Conservation (phyloP, 2,888 invertebrate species). For the Eristalis arbustorum region DNA sequence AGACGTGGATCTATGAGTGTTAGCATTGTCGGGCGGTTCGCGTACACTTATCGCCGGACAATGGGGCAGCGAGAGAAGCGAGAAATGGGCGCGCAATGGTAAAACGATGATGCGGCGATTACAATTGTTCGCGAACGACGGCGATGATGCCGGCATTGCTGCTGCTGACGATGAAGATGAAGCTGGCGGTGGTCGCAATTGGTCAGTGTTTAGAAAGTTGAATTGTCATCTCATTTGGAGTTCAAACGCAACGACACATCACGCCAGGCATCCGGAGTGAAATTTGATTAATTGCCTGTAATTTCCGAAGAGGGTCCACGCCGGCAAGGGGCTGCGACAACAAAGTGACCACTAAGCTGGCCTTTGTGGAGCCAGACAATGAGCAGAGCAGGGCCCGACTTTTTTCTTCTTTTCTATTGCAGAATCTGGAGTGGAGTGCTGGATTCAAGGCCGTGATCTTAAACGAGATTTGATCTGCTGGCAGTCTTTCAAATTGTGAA, state of each 20-base stretch:
- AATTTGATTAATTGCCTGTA: slow-evolving; percentile 9
- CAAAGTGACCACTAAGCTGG: neutral
- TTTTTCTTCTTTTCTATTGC: neutral
- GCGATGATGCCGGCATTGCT: neutral
- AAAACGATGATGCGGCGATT: slow-evolving; percentile 43
- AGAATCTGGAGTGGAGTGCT: neutral
- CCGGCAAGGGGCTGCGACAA: neutral
- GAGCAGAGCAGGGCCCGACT: neutral
- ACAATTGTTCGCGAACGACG: neutral
- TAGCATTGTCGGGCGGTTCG: slow-evolving; percentile 14
- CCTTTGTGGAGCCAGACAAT: neutral
- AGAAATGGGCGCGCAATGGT: slow-evolving; percentile 33
- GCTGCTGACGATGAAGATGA: neutral
- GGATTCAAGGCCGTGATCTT: slow-evolving; percentile 31
- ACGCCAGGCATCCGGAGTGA: slow-evolving; percentile 19
- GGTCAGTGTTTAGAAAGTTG: slow-evolving; percentile 51
- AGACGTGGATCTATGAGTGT: slow-evolving; percentile 25
- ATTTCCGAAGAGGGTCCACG: neutral
- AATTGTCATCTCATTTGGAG: slow-evolving; percentile 46
- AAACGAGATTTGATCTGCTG: slow-evolving; percentile 6
- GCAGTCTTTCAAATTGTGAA: neutral
- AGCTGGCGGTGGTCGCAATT: slow-evolving; percentile 46
- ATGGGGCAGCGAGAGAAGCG: neutral
- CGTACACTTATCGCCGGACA: slow-evolving; percentile 40
- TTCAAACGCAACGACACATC: slow-evolving; percentile 20